Evolutionary conservation across 2,113 vertebrate genomes (phyloP).

Genomic region (Carlito syrichta): DNA sequence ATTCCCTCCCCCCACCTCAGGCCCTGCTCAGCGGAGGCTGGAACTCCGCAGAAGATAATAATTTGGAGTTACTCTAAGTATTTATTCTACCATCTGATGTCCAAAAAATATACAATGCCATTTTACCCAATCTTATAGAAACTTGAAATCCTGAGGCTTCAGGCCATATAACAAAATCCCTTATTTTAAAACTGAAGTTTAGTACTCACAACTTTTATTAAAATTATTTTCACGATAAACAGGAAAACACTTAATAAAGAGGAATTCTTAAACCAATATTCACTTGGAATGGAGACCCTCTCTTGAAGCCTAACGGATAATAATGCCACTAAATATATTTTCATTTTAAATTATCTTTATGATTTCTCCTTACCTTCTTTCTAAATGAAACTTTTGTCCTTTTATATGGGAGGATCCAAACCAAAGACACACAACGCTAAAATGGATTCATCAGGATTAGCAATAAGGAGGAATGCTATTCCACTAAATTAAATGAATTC

Average conservation of each 20-base stretch:
- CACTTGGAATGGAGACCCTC: not conserved
- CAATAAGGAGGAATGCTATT: not conserved
- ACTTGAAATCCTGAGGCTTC: not conserved
- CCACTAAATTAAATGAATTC: not conserved
- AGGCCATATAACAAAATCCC: not conserved
- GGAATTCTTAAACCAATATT: conserved; percentile 11
- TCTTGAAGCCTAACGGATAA: not conserved
- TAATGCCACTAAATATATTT: conserved; percentile 5
- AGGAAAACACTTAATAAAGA: not conserved
- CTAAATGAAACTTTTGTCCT: not conserved
- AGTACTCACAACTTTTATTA: not conserved
- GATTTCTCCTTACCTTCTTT: conserved; percentile 3
- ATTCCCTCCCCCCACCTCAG: no score
- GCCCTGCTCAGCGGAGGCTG: no score
- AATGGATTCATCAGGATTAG: not conserved
- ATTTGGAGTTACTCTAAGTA: not conserved
- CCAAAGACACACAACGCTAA: conserved; percentile 18
- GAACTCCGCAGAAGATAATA: no score
- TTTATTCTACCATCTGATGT: not conserved
- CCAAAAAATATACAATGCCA: not conserved
- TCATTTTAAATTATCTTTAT: conserved; percentile 14
- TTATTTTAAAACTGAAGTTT: conserved; percentile 28
- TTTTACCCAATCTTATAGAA: conserved; percentile 15
- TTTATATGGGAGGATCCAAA: not conserved
- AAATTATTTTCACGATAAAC: conserved; percentile 21